Conservation (phyloP, 2,888 invertebrate species). For the Dilophus febrilis region DNA sequence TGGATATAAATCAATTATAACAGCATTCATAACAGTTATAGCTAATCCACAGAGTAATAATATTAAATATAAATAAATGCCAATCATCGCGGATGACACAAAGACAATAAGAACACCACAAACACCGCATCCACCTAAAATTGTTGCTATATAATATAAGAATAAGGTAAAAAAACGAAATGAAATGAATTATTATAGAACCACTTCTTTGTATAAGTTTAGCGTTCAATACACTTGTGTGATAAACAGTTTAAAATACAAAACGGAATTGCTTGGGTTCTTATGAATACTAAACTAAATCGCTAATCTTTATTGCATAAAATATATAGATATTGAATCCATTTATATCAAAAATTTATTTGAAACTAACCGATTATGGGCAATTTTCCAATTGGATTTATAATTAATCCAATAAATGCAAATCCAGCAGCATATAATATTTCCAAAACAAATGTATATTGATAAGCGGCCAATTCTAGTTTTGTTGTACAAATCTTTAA, state of each 20-base stretch:
- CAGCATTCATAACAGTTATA: conserved; percentile 21
- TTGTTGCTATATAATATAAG: neutral
- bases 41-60: conserved; percentile 19
- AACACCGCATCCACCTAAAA: conserved; percentile 13
- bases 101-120: conserved; percentile 16
- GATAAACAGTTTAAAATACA: too few relatives aligned
- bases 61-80: conserved; percentile 18
- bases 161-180: too few relatives aligned
- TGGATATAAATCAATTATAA: conserved; percentile 24
- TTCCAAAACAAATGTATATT: conserved; percentile 19
- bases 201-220: too few relatives aligned
- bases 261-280: too few relatives aligned
- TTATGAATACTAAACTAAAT: too few relatives aligned
- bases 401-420: conserved; percentile 18
- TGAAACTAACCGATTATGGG: too few relatives aligned
- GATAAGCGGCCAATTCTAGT: conserved; percentile 19
- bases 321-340: too few relatives aligned
- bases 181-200: too few relatives aligned
- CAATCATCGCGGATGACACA: conserved; percentile 14
- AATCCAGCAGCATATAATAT: conserved; percentile 19
- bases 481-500: conserved; percentile 18
- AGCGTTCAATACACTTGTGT: too few relatives aligned
- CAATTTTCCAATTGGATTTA: conserved; percentile 19
- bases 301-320: too few relatives aligned
- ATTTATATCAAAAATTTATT: too few relatives aligned